Conservation (phyloP, 2,797 vertebrate species). For the Stomatorhinus walkeri region DNA sequence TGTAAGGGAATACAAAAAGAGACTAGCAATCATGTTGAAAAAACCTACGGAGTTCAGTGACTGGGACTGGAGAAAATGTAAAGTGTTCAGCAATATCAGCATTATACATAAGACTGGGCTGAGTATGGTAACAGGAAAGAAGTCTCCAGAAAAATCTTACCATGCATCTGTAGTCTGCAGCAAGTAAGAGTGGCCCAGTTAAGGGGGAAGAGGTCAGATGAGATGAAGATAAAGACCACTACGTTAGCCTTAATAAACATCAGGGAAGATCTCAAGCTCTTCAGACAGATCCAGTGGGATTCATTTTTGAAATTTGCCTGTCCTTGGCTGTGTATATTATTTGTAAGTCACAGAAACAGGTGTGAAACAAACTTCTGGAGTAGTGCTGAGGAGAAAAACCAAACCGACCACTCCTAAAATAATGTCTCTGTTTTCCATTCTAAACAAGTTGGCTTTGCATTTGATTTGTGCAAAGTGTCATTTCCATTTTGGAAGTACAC, state of each 20-base stretch:
- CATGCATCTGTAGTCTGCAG: neutral
- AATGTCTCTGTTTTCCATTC: neutral
- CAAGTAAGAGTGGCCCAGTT: neutral
- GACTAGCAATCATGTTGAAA: neutral
- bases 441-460: neutral
- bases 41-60: neutral
- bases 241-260: neutral
- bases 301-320: neutral
- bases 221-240: neutral
- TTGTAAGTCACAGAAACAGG: neutral
- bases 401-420: neutral
- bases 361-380: too few relatives aligned
- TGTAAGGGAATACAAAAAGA: neutral
- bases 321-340: neutral
- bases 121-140: neutral
- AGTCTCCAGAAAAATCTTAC: neutral
- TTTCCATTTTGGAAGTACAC: neutral
- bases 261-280: neutral
- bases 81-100: neutral
- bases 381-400: neutral
- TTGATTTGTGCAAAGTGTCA: neutral
- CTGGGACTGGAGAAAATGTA: neutral
- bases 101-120: neutral
- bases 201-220: neutral
- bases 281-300: neutral